A percentile compares a stretch with the other conserved stretches of the same genome.
Evolutionary conservation across 2,797 vertebrate genomes (phyloP).

Genomic region (Scomberomorus guttatus): DNA sequence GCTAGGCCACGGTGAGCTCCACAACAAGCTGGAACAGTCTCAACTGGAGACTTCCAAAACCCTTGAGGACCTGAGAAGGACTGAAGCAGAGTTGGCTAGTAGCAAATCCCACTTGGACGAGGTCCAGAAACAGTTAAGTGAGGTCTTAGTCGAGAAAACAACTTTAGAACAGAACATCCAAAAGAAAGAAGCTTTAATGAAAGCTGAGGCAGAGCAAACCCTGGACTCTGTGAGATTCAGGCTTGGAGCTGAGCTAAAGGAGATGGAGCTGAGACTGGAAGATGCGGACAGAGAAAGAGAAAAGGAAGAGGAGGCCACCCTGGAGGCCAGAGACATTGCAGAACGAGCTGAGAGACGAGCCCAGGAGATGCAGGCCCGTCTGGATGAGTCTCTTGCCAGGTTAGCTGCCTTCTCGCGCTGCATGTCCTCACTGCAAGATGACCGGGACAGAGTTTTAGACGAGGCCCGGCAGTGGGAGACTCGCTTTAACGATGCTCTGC

Average conservation of each 20-base stretch:
- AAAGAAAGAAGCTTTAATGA: slow-evolving; percentile 83
- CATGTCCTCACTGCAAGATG: slow-evolving; percentile 98
- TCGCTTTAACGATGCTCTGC: slow-evolving; percentile 91
- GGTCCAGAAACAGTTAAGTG: slow-evolving; percentile 86
- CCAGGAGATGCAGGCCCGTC: slow-evolving; percentile 87
- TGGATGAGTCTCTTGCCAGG: slow-evolving; percentile 92
- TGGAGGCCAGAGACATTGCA: slow-evolving; percentile 82
- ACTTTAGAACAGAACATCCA: slow-evolving; percentile 77
- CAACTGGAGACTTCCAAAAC: slow-evolving; percentile 80
- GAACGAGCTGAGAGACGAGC: slow-evolving; percentile 85
- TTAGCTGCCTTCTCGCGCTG: slow-evolving; percentile 95
- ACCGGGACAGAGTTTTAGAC: slow-evolving; percentile 94
- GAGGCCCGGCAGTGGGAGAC: slow-evolving; percentile 95
- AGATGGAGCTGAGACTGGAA: slow-evolving; percentile 90
- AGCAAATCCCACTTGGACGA: slow-evolving; percentile 88
- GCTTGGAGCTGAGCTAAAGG: slow-evolving; percentile 89
- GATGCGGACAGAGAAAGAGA: slow-evolving; percentile 86
- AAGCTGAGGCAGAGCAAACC: slow-evolving; percentile 88
- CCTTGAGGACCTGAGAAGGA: slow-evolving; percentile 80
- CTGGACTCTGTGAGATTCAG: slow-evolving; percentile 90
- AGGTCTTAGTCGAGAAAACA: slow-evolving; percentile 85
- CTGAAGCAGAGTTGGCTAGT: slow-evolving; percentile 84
- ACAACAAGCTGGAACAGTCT: slow-evolving; percentile 83
- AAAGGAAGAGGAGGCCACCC: slow-evolving; percentile 82
- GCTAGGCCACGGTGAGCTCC: slow-evolving; percentile 86